phyloP scores from a whole-genome alignment of 2,797 vertebrate species.

The Sebastolobus alascanus region DNA sequence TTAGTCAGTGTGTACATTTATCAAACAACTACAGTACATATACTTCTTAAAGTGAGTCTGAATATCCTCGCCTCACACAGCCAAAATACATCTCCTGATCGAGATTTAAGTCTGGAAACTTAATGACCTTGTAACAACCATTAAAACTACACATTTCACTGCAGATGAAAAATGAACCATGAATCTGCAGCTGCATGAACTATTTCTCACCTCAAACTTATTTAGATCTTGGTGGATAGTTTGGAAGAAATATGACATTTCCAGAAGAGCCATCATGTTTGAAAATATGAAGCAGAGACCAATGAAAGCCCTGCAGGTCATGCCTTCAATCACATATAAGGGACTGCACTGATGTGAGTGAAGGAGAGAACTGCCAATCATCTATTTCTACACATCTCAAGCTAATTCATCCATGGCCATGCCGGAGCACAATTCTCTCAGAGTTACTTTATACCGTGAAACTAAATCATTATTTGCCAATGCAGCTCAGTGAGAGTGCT shows the following conservation, averaged over 20 bases:
- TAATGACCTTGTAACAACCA: not conserved
- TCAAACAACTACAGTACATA: not conserved
- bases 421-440: not conserved
- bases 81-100: not conserved
- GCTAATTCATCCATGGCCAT: not conserved
- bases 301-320: not conserved
- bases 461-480: constrained; percentile 20
- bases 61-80: not conserved
- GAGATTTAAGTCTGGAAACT: not conserved
- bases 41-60: not conserved
- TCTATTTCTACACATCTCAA: not conserved
- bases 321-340: not conserved
- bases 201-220: not conserved
- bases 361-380: not conserved
- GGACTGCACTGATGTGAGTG: not conserved
- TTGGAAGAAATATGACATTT: not conserved
- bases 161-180: not conserved
- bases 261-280: not conserved
- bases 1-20: constrained; percentile 12
- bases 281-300: not conserved
- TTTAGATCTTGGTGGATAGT: not conserved
- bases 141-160: not conserved
- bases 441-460: constrained; percentile 6
- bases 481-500: not conserved
- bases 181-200: not conserved